These are phyloP conservation scores for Mayetiola destructor DNA, from an alignment of 2,888 invertebrate genomes.

Conservation along the genomic window DNA sequence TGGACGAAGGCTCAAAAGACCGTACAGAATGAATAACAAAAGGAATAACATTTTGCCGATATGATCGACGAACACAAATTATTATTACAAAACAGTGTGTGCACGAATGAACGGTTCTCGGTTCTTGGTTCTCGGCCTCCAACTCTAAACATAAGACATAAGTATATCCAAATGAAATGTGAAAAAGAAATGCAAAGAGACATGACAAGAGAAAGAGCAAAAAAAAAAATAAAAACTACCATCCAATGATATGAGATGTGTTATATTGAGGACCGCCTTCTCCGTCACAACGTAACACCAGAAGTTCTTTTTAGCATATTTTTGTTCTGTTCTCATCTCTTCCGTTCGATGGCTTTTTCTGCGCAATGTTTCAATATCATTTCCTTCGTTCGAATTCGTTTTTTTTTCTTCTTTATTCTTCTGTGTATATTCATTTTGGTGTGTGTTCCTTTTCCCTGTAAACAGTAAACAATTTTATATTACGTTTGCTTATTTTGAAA, in stretches of 20 bases:
- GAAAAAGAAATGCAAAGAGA: background rate
- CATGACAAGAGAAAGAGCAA: background rate
- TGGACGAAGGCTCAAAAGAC: background rate
- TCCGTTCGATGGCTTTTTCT: background rate
- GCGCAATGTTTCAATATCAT: background rate
- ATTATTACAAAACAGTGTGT: no score
- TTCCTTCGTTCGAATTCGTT: background rate
- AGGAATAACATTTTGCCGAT: no score
- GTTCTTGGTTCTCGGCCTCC: no score
- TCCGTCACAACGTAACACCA: constrained; percentile 22
- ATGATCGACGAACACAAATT: no score
- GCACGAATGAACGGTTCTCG: background rate
- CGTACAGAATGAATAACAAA: no score
- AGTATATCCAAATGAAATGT: background rate
- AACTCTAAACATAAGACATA: no score
- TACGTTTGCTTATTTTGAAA: no score
- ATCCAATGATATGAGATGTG: constrained; percentile 18
- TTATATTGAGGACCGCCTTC: constrained; percentile 19
- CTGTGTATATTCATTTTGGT: no score
- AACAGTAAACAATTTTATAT: no score
- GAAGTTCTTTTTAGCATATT: constrained; percentile 23
- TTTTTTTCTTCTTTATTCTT: background rate
- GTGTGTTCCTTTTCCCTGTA: no score
- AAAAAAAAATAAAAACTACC: no score
- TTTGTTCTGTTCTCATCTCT: constrained; percentile 15